phyloP scores from a whole-genome alignment of 37 sponge, comb jelly and placozoan genomes.

The Mnemiopsis leidyi region DNA sequence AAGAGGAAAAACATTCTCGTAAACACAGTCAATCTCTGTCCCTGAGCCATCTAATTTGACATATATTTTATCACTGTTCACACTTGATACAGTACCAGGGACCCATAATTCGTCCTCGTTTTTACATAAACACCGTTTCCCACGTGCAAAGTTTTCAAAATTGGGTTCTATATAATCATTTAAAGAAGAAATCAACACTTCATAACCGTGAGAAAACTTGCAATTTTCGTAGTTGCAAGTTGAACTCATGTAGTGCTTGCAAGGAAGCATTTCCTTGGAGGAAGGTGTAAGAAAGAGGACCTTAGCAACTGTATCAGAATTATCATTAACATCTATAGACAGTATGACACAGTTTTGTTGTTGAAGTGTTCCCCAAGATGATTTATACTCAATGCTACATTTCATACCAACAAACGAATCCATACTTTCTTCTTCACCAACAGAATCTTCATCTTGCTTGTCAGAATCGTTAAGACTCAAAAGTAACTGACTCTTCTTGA shows the following conservation, averaged over 20 bases:
- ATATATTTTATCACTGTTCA: background rate
- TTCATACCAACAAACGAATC: slow-evolving; percentile 50
- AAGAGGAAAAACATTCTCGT: slow-evolving; percentile 48
- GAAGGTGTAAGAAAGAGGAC: slow-evolving; percentile 50
- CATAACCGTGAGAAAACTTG: slow-evolving; percentile 31
- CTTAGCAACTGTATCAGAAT: background rate
- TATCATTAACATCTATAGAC: background rate
- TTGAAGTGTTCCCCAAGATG: background rate
- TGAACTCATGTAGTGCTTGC: slow-evolving; percentile 36
- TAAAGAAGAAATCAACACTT: background rate
- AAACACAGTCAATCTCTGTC: background rate
- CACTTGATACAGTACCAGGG: slow-evolving; percentile 40
- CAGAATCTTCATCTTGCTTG: background rate
- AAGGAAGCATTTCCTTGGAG: slow-evolving; percentile 48
- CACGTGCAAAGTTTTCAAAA: slow-evolving; percentile 16
- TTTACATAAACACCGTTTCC: slow-evolving; percentile 44
- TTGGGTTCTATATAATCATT: slow-evolving; percentile 25
- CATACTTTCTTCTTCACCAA: background rate
- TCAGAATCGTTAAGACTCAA: background rate
- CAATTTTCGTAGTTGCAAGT: slow-evolving; percentile 5
- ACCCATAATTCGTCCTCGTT: slow-evolving; percentile 26
- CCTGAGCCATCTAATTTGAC: slow-evolving; percentile 19
- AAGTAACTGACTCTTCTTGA: slow-evolving; percentile 37
- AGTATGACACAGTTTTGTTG: slow-evolving; percentile 59
- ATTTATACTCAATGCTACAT: slow-evolving; percentile 15